Evolutionary conservation across 2,113 vertebrate species (phyloP), one percentile per base, ranked within the genome.

Genomic region (Mohoua ochrocephala): DNA sequence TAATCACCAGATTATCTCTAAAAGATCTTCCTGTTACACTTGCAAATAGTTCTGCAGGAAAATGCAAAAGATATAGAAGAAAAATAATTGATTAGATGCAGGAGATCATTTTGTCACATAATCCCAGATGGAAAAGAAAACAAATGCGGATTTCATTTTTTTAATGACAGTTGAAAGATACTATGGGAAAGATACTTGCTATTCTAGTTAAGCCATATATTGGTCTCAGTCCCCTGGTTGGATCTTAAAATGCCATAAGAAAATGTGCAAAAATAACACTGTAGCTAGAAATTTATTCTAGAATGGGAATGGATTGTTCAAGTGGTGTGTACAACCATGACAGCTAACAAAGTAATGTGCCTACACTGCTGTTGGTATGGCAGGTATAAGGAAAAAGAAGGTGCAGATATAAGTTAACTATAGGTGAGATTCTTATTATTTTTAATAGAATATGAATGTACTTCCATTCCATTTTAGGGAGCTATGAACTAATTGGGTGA

Each of bases 1-100:
- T 98, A 97, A 98, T 98, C 97, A 97, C 94, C 92, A 97, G 97
- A 98, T 98, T 97, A 98, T 98, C 98, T 98, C 97, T 91, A 89
- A 98, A 98, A 95, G 91, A 98, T 98, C 95, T 54, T 96, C 84
- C 86, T 84, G 87, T 97, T 97, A 92, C 97, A 98, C 91, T 97
- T 98, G 97, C 95, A 98, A 98, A 98, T 79, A 97, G 96, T 98
- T 97, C 93, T 97, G 96, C 90, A 89, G 79, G 68, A 98, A 98
- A 98, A 98, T 92, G 96, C 70, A 97, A 97, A 98, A 97, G 89
- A 96, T 97, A 97, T 3, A 56, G 89, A 84, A 91, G 80, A 93
- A 91, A 96, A 95, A 95, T 97, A 98, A 98, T 95, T 98, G 95
- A 97, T 95, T 97, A 97, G 96, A 97, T 96, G 87, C 88, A 90